A percentile compares a stretch with the other conserved stretches of the same genome.
Conservation (phyloP, 2,888 invertebrate species). For the Eucera pruinosa region DNA sequence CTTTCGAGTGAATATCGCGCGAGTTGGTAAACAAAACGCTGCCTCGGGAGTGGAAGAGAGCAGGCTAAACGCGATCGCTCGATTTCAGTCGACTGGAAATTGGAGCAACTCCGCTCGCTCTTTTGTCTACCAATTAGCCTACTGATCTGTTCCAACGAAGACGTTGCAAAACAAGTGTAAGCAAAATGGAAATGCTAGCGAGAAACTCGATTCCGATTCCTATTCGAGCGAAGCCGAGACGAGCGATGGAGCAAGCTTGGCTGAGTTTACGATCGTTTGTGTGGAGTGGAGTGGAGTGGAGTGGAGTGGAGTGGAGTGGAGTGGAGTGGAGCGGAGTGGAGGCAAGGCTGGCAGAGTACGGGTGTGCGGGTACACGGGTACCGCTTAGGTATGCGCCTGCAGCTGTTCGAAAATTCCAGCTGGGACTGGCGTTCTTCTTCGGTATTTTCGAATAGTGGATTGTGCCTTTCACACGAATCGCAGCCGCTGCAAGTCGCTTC, state of each 20-base stretch:
- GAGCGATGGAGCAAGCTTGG: conserved; percentile 31
- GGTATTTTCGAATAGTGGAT: conserved; percentile 45
- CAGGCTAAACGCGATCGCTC: neutral
- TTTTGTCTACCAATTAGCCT: neutral
- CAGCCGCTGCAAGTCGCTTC: neutral
- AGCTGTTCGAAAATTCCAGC: conserved; percentile 67
- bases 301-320: too few species aligned
- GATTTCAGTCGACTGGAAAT: neutral
- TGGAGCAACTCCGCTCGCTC: neutral
- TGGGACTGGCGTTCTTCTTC: conserved; percentile 26
- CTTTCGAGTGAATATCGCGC: neutral
- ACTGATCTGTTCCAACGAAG: neutral
- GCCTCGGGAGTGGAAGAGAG: neutral
- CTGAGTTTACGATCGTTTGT: conserved; percentile 63
- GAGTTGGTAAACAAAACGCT: neutral
- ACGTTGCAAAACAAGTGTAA: neutral
- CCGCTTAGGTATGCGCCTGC: conserved; percentile 76
- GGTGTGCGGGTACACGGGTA: too few species aligned
- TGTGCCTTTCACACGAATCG: conserved; percentile 20
- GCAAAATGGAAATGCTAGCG: neutral
- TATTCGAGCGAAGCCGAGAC: conserved; percentile 10
- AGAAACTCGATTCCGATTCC: neutral
- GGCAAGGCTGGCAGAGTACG: conserved; percentile 57
- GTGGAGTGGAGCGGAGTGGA: too few species aligned
- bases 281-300: too few species aligned